A percentile compares a stretch with the other conserved stretches of the same genome.
Evolutionary conservation across 2,888 invertebrate species (phyloP).

Genomic region (Cheilosia pagana): DNA sequence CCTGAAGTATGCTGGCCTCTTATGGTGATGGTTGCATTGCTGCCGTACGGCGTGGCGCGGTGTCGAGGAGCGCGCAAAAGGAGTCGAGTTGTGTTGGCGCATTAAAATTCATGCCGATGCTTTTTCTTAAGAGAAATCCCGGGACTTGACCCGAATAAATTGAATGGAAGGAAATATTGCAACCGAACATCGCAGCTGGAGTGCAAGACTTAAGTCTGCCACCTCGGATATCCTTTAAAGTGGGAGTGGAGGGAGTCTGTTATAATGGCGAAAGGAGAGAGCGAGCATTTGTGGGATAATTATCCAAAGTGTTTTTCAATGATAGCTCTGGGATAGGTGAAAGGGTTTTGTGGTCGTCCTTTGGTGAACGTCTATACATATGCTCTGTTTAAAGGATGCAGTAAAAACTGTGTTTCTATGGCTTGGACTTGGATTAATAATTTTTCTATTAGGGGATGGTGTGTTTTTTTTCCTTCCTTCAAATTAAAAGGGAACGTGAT

Average conservation of each 20-base stretch:
- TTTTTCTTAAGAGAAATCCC: constrained; percentile 65
- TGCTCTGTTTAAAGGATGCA: neutral
- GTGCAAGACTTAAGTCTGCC: constrained; percentile 53
- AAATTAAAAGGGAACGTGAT: neutral
- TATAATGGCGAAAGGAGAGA: constrained; percentile 28
- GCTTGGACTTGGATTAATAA: neutral
- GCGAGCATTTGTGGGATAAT: constrained; percentile 56
- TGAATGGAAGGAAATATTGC: constrained; percentile 64
- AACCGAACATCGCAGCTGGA: constrained; percentile 37
- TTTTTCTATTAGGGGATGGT: neutral
- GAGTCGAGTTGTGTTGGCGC: constrained; percentile 36
- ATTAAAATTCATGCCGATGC: constrained; percentile 61
- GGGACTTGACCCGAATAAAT: constrained; percentile 69
- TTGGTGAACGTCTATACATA: neutral
- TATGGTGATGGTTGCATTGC: constrained; percentile 8
- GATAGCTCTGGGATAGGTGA: constrained; percentile 34
- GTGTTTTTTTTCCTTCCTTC: neutral
- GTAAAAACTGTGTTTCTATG: neutral
- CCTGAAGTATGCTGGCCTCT: constrained; percentile 44
- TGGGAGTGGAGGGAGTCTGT: constrained; percentile 21
- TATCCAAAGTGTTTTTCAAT: constrained; percentile 70
- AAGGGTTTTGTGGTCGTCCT: constrained; percentile 11
- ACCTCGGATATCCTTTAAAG: constrained; percentile 65
- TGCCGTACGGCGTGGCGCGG: neutral
- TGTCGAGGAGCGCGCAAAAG: neutral